phyloP scores from a whole-genome alignment of 2,113 vertebrate species.

The Hippocampus comes region DNA sequence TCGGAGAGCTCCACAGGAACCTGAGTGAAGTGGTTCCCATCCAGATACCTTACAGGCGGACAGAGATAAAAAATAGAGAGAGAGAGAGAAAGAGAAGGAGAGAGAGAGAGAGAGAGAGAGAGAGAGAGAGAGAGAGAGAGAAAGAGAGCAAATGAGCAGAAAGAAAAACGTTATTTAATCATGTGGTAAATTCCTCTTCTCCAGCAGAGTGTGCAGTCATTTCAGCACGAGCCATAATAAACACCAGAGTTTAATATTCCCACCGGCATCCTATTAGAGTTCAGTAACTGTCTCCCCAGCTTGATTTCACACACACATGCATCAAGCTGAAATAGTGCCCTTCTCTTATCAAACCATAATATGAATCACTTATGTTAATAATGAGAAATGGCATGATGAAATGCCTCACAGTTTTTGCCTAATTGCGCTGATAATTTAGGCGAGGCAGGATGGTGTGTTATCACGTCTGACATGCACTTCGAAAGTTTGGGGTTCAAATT shows the following conservation, averaged over 20 bases:
- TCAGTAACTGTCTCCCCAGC: background rate
- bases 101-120: background rate
- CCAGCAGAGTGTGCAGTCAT: conserved; percentile 56
- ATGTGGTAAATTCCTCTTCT: conserved; percentile 66
- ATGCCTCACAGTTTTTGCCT: background rate
- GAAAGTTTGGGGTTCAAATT: no score
- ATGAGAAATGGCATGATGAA: background rate
- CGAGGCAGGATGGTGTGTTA: no score
- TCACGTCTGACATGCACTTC: no score
- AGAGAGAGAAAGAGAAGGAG: background rate
- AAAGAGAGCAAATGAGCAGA: background rate
- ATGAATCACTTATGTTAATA: conserved; percentile 35
- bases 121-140: conserved; percentile 2
- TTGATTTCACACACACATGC: conserved; percentile 13
- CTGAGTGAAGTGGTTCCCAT: conserved; percentile 79
- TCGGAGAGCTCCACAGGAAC: conserved; percentile 93
- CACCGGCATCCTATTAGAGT: conserved; percentile 37
- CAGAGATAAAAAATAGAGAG: background rate
- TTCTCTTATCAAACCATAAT: conserved; percentile 29
- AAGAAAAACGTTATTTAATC: conserved; percentile 54
- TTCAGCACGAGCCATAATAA: conserved; percentile 60
- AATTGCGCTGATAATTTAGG: background rate
- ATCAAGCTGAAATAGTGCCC: conserved; percentile 14
- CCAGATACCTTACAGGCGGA: conserved; percentile 12
- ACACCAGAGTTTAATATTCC: conserved; percentile 59